Evolutionary conservation across 2,113 vertebrate species (phyloP), one percentile per base, ranked within the genome.

Genomic region (Ailuropoda melanoleuca): DNA sequence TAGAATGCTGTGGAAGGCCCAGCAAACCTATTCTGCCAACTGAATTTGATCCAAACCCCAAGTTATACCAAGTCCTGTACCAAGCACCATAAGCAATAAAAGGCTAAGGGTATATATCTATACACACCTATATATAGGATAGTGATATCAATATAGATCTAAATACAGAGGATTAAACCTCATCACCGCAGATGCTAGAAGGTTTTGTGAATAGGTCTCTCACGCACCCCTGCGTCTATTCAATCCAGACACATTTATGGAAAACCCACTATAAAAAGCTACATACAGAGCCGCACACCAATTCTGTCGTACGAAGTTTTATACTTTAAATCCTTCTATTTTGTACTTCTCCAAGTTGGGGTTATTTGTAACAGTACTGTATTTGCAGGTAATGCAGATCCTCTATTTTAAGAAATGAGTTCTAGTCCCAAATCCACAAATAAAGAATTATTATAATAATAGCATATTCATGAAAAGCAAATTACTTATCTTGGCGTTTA

Each of bases 391-490:
- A 97, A 97, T 66, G 58, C 70, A 97, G 80, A 97, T 96, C 80
- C 94, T 96, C 95, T 97, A 96, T 97, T 98, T 93, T 93, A 97
- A 97, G 98, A 99, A 98, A 97, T 78, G 95, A 95, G 96, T 98
- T 97, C 88, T 95, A 97, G 94, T 97, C 96, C 97, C 80, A 98
- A 98, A 97, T 46, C 90, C 90, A 96, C 93, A 98, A 98, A 98
- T 98, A 98, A 98, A 98, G 98, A 98, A 98, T 98, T 98, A 99
- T 98, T 98, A 98, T 98, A 98, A 98, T 99, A 98, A 98, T 93
- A 98, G 98, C 98, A 98, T 98, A 98, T 98, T 98, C 98, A 98
- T 98, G 98, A 95, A 97, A 98, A 98, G 97, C 97, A 98, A 98
- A 98, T 98, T 98, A 98, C 98, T 92, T 97, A 99, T 98, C 97